Evolutionary conservation across 1,140 invertebrate genomes (phyloP), one percentile per base, ranked within the genome.

Genomic region (Drosophila sturtevanti): DNA sequence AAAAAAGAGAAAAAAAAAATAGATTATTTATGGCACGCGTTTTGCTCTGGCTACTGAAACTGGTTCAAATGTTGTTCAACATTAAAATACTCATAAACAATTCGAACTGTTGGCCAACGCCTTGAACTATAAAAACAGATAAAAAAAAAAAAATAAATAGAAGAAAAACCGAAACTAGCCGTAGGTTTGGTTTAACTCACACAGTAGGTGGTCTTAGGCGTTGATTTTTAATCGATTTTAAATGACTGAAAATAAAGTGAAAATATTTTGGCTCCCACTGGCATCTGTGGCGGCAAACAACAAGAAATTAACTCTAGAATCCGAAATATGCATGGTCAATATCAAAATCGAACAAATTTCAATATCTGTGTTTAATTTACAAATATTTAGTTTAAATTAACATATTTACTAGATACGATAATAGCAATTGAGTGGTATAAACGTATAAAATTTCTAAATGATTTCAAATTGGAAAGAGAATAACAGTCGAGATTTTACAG

Each of bases 191-290:
- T 41, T 16, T 18, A 63, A 14, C 63, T 21, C 41, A 61, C 64
- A n/a, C 81, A 31, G 82, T 75, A 76, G 81, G 81, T 86, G 81
- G 81, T 86, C 81, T 41, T 7, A 34, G 27, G 54, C 70, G 82
- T 71, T 63, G 82, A 76, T 79, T 78, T 86, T 87, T 79, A 86
- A 86, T 86, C 74, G 81, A 81, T 86, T 86, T 86, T 86, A 87
- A 81, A 86, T 87, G 80, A 69, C 64, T 75, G 16, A 48, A 48
- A 48, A 35, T 76, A 76, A 76, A 69, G 54, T 41, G 65, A 58
- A 35, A 54, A 63, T 54, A 76, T 59, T 38, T 63, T 7, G 7
- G 4, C 44, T 24, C 69, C 48, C 62, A 60, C 9, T 21, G 41
- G 41, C 16, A 2, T 37, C 62, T 55, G 1, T 16, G 41, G 41